phyloP scores from a whole-genome alignment of 2,113 vertebrate species.

The Rissa tridactyla region DNA sequence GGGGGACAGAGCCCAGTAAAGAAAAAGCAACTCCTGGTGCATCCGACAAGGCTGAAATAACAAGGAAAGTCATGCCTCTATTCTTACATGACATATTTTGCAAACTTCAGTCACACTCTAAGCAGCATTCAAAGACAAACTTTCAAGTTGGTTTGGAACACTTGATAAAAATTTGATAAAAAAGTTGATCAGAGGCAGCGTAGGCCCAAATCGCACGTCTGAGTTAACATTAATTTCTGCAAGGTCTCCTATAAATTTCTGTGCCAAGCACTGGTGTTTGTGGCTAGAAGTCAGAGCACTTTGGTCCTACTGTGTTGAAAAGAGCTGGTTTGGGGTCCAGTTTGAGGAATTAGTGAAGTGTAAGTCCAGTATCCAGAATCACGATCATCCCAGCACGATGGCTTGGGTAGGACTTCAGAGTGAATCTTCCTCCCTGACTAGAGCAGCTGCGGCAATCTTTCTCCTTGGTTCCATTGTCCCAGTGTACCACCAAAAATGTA shows the following conservation, averaged over 20 bases:
- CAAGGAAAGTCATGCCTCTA: neutral
- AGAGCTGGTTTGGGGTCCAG: neutral
- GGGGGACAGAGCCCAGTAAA: neutral
- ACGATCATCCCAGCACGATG: neutral
- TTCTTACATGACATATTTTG: neutral
- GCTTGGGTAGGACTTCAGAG: neutral
- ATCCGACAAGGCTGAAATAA: neutral
- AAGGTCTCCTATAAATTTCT: neutral
- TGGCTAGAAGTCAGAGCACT: neutral
- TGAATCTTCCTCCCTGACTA: neutral
- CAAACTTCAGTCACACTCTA: neutral
- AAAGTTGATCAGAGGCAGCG: neutral
- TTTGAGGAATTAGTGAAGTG: neutral
- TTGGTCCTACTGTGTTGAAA: neutral
- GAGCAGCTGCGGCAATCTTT: neutral
- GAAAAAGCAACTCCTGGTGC: neutral
- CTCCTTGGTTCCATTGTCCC: neutral
- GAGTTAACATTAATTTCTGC: neutral
- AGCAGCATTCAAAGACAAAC: neutral
- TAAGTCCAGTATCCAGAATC: neutral
- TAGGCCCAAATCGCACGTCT: neutral
- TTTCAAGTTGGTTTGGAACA: neutral
- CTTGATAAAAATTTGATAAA: neutral
- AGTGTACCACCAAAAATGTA: neutral
- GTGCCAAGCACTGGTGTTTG: neutral